phyloP scores from a whole-genome alignment of 37 sponge, comb jelly and placozoan species.

The Halisarca cf. caerulea region DNA sequence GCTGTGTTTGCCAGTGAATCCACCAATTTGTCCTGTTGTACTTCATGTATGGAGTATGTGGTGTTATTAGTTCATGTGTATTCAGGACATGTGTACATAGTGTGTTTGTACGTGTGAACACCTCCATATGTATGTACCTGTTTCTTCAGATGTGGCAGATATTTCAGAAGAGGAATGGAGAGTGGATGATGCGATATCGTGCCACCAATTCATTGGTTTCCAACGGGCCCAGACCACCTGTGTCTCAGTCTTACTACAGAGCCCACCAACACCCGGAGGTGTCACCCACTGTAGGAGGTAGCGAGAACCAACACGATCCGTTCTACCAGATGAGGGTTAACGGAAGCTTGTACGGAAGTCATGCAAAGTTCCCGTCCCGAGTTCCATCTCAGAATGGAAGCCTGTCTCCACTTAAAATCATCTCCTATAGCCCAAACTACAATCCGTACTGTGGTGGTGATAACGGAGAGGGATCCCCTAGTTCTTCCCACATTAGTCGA shows the following conservation, averaged over 20 bases:
- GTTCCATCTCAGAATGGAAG: neutral
- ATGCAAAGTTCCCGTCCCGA: neutral
- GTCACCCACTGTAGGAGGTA: neutral
- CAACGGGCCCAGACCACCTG: neutral
- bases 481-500: neutral
- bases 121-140: too few species aligned
- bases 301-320: too few species aligned
- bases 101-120: too few species aligned
- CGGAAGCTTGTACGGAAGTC: too few species aligned
- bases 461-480: neutral
- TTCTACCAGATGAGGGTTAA: too few species aligned
- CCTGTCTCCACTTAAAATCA: neutral
- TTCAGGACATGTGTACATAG: neutral
- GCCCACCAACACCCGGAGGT: neutral
- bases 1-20: too few species aligned
- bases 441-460: neutral
- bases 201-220: neutral
- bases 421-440: too few species aligned
- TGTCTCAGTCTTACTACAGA: neutral
- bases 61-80: neutral
- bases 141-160: slow-evolving; percentile 18
- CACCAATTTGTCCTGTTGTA: too few species aligned
- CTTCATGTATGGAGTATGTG: neutral
- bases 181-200: slow-evolving; percentile 2
- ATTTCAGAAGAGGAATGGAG: neutral